Conservation (phyloP, 2,888 invertebrate genomes). For the Apotomis capreana region DNA sequence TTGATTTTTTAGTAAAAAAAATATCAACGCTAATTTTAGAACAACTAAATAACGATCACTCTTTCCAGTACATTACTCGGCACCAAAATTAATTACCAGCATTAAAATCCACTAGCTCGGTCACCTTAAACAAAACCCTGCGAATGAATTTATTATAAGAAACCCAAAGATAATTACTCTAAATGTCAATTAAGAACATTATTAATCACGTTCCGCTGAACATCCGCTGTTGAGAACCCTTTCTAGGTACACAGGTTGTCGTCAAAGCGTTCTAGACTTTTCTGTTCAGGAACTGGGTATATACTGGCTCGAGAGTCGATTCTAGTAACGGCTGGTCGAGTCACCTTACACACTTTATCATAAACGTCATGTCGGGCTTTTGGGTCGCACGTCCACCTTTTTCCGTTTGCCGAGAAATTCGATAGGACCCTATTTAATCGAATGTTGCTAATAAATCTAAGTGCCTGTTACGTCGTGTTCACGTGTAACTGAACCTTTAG, state of each 20-base stretch:
- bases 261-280: conserved; percentile 8
- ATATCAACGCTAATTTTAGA: neutral
- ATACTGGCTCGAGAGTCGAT: neutral
- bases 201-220: conserved; percentile 38
- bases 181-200: conserved; percentile 42
- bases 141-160: conserved; percentile 36
- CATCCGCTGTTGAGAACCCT: conserved; percentile 38
- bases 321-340: conserved; percentile 22
- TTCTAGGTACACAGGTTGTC: conserved; percentile 17
- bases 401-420: conserved; percentile 36
- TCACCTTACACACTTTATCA: conserved; percentile 42
- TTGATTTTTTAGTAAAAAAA: neutral
- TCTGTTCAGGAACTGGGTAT: neutral
- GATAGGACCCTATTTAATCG: conserved; percentile 36
- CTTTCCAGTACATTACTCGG: neutral
- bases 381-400: conserved; percentile 30
- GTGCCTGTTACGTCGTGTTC: conserved; percentile 26
- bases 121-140: conserved; percentile 18
- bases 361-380: conserved; percentile 37
- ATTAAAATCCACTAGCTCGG: conserved; percentile 17
- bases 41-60: neutral
- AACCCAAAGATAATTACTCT: conserved; percentile 40
- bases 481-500: conserved; percentile 12
- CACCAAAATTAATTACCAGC: conserved; percentile 10
- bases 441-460: conserved; percentile 39